Evolutionary conservation across 2,797 vertebrate species (phyloP).

Genomic region (Malacoraja senta): DNA sequence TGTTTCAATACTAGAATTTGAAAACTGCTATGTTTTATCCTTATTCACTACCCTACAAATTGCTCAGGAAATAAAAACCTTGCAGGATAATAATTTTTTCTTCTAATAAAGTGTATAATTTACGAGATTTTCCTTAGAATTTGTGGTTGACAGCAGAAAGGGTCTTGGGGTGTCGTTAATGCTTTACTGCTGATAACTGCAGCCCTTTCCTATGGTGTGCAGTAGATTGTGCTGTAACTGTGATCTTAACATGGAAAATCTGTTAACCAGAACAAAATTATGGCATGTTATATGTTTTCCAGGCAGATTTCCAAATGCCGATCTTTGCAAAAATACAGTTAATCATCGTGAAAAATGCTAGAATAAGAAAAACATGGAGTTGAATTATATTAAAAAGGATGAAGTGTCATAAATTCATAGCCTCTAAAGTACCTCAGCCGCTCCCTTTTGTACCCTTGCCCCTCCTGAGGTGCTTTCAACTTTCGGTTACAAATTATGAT

Average conservation of each 20-base stretch:
- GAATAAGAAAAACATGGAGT: conserved; percentile 13
- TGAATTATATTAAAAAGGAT: conserved; percentile 12
- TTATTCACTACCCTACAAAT: not conserved
- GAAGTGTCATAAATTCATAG: conserved; percentile 38
- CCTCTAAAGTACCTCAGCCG: conserved; percentile 8
- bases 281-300: conserved; percentile 21
- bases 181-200: not conserved
- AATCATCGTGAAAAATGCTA: conserved; percentile 33
- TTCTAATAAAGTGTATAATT: not conserved
- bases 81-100: conserved; percentile 3
- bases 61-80: not conserved
- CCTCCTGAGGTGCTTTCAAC: conserved; percentile 25
- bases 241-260: conserved; percentile 31
- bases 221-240: conserved; percentile 9
- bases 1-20: not conserved
- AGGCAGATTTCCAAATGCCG: conserved; percentile 33
- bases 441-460: not conserved
- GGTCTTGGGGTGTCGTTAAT: conserved; percentile 21
- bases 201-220: conserved; percentile 11
- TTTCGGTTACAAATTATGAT: conserved; percentile 27
- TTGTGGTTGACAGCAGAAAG: not conserved
- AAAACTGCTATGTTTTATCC: not conserved
- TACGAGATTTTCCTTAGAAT: conserved; percentile 22
- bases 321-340: conserved; percentile 33
- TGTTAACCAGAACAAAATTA: conserved; percentile 37